Percentiles rank a stretch among this genome's conserved stretches.
Evolutionary conservation across 1,140 invertebrate species (phyloP).

Genomic region (Bombyx mandarina): DNA sequence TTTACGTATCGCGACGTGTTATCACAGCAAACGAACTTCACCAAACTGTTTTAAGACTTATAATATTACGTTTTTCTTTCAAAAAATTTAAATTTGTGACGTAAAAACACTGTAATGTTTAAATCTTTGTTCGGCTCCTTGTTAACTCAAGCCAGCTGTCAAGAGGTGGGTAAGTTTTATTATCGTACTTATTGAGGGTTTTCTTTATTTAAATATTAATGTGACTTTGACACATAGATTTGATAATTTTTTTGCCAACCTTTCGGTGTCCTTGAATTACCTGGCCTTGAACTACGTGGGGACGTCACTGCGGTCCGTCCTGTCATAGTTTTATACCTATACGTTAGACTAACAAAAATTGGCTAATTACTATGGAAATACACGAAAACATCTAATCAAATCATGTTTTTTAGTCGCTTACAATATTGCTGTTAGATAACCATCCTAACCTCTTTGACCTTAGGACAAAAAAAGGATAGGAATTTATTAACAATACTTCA

Average conservation of each 20-base stretch:
- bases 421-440: constrained; percentile 43
- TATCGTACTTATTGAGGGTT: constrained; percentile 22
- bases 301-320: constrained; percentile 24
- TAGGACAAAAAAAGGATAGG: constrained; percentile 3
- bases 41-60: constrained; percentile 30
- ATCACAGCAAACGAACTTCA: constrained; percentile 53
- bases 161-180: constrained; percentile 75
- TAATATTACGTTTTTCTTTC: constrained; percentile 42
- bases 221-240: background rate
- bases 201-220: constrained; percentile 1
- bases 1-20: constrained; percentile 62
- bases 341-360: background rate
- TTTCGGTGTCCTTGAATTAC: constrained; percentile 42
- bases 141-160: constrained; percentile 71
- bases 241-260: constrained; percentile 15
- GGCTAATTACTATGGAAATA: background rate
- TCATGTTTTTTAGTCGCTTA: constrained; percentile 1
- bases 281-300: constrained; percentile 50
- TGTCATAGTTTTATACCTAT: background rate
- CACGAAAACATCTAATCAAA: background rate
- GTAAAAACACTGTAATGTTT: constrained; percentile 68
- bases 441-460: constrained; percentile 55
- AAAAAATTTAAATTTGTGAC: constrained; percentile 39
- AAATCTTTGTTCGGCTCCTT: constrained; percentile 61
- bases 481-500: too few species aligned